These are phyloP conservation scores for Myioborus melanocephalus DNA, from an alignment of 2,797 vertebrate species.

Conservation along the genomic window DNA sequence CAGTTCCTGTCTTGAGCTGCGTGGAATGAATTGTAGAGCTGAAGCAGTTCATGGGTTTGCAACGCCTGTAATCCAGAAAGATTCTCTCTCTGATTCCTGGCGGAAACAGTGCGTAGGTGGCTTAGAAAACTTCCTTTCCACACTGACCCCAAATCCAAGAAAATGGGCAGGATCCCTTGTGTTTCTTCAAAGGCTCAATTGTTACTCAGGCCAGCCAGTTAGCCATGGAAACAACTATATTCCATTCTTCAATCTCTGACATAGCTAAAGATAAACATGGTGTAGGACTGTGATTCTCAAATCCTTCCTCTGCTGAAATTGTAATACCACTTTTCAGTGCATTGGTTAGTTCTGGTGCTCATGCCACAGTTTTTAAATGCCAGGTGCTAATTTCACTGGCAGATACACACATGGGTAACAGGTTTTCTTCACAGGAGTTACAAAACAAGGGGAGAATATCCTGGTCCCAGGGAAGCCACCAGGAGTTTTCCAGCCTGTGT, in stretches of 20 bases:
- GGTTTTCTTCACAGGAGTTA: neutral
- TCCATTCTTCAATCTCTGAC: constrained; percentile 55
- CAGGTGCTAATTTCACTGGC: neutral
- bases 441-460: neutral
- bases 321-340: neutral
- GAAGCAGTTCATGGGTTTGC: constrained; percentile 31
- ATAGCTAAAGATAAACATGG: constrained; percentile 67
- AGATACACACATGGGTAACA: neutral
- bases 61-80: constrained; percentile 53
- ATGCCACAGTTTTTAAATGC: neutral
- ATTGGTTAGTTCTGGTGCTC: neutral
- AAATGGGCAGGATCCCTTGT: constrained; percentile 66
- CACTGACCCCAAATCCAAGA: constrained; percentile 70
- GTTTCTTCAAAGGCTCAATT: constrained; percentile 68
- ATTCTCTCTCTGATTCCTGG: constrained; percentile 30
- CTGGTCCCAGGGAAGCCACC: neutral
- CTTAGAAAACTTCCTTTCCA: constrained; percentile 72
- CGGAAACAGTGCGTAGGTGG: constrained; percentile 60
- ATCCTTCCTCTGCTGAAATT: constrained; percentile 7
- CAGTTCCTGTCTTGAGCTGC: constrained; percentile 15
- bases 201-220: constrained; percentile 68
- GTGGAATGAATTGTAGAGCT: neutral
- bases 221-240: constrained; percentile 55
- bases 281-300: constrained; percentile 41
- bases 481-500: neutral